Conservation (phyloP, 2,888 invertebrate species). For the Troides oblongomaculatus region DNA sequence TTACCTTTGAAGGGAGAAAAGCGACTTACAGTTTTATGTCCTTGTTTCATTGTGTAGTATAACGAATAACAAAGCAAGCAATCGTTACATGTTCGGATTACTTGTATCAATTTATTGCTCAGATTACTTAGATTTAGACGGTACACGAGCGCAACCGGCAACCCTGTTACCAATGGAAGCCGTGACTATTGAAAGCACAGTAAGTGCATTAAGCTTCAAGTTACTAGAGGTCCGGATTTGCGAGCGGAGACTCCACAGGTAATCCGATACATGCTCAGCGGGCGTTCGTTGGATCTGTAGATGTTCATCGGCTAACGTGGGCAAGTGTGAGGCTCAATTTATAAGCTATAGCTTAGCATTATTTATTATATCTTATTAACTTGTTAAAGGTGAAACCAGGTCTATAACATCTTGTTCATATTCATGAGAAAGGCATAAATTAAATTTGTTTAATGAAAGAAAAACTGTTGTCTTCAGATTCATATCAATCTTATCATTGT, state of each 20-base stretch:
- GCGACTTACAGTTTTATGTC: too few relatives aligned
- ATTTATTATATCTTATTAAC: background rate
- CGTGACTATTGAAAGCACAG: slow-evolving; percentile 12
- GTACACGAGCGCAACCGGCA: background rate
- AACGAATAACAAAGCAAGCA: too few relatives aligned
- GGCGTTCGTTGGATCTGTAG: slow-evolving; percentile 4
- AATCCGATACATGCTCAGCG: slow-evolving; percentile 21
- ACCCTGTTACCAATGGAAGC: background rate
- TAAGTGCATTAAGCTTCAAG: slow-evolving; percentile 12
- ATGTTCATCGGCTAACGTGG: slow-evolving; percentile 5
- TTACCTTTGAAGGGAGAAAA: background rate
- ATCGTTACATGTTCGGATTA: too few relatives aligned
- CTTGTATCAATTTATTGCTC: too few relatives aligned
- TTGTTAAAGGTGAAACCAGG: too few relatives aligned
- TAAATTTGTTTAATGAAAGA: too few relatives aligned
- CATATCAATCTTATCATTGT: too few relatives aligned
- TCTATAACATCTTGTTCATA: too few relatives aligned
- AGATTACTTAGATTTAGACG: too few relatives aligned
- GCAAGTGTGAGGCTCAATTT: slow-evolving; percentile 7
- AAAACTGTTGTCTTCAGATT: too few relatives aligned
- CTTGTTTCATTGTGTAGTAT: too few relatives aligned
- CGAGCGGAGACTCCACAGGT: slow-evolving; percentile 15
- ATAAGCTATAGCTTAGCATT: background rate
- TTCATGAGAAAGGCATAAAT: too few relatives aligned
- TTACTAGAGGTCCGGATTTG: slow-evolving; percentile 15